Evolutionary conservation across 2,888 invertebrate genomes (phyloP).

Genomic region (Tipula unca): DNA sequence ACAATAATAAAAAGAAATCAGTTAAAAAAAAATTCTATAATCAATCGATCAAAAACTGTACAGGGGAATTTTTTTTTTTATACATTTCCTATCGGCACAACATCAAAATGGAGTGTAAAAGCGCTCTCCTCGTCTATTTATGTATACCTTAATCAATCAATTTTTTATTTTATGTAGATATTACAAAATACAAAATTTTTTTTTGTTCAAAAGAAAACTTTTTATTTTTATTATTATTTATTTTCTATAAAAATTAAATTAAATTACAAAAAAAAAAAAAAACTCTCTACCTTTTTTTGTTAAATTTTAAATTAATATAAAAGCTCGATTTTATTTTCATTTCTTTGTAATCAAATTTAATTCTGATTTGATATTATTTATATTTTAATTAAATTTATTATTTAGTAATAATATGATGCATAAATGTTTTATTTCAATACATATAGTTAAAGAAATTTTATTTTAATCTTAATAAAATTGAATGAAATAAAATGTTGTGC

Average conservation of each 20-base stretch:
- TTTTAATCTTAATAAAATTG: not conserved
- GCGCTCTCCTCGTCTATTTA: not conserved
- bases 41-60: not conserved
- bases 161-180: not conserved
- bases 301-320: not conserved
- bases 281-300: conserved; percentile 1
- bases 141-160: not conserved
- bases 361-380: conserved; percentile 4
- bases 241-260: not conserved
- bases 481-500: not conserved
- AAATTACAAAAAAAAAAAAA: not conserved
- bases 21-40: not conserved
- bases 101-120: not conserved
- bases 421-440: not conserved
- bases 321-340: not conserved
- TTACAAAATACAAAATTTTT: not conserved
- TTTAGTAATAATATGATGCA: not conserved
- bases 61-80: not conserved
- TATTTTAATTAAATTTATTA: conserved; percentile 15
- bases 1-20: not conserved
- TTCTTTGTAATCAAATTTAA: not conserved
- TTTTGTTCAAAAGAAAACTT: not conserved
- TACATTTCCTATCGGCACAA: not conserved
- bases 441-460: not conserved
- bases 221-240: not conserved